Evolutionary conservation across 2,113 vertebrate species (phyloP).

Genomic region (Oreochromis niloticus): DNA sequence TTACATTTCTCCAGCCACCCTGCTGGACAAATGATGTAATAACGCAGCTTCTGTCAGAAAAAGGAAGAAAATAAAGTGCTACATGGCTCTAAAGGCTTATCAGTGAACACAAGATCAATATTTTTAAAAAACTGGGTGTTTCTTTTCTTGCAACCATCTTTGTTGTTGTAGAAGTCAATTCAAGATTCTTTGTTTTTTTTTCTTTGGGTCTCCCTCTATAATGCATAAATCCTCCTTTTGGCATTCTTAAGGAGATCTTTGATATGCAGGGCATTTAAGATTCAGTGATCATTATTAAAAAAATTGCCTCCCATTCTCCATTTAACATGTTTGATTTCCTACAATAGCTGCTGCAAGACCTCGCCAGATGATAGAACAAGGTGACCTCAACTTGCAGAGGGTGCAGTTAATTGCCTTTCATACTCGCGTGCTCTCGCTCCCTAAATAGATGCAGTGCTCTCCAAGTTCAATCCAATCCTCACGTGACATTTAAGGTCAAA

Average conservation of each 20-base stretch:
- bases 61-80: not conserved
- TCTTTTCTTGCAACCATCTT: not conserved
- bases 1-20: not conserved
- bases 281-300: not conserved
- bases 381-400: constrained; percentile 50
- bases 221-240: not conserved
- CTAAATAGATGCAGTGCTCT: constrained; percentile 24
- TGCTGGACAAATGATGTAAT: not conserved
- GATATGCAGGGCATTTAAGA: not conserved
- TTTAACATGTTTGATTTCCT: not conserved
- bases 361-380: constrained; percentile 41
- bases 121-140: not conserved
- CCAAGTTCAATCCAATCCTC: constrained; percentile 20
- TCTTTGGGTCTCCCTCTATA: not conserved
- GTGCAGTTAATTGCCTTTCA: constrained; percentile 52
- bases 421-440: not conserved
- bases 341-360: not conserved
- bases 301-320: not conserved
- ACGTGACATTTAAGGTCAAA: constrained; percentile 33
- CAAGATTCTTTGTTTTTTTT: rapidly evolving
- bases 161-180: not conserved
- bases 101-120: rapidly evolving
- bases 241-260: not conserved
- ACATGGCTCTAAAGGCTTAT: not conserved
- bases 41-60: not conserved